phyloP scores from a whole-genome alignment of 2,797 vertebrate genomes.

The Siniperca undulata region DNA sequence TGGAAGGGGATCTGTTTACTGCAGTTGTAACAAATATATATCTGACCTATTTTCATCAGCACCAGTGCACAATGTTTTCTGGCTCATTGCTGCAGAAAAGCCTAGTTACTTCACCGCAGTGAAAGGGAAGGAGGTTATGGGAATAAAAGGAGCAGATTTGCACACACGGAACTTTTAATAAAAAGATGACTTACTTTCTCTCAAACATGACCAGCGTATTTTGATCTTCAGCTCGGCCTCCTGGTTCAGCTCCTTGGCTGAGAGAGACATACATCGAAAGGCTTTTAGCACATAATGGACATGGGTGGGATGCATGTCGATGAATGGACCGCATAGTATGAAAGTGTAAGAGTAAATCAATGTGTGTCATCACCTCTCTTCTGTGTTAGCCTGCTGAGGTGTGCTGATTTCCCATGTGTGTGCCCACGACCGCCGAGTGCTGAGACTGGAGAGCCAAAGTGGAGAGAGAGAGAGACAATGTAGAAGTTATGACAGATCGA shows the following conservation, averaged over 20 bases:
- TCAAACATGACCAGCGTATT: slow-evolving; percentile 80
- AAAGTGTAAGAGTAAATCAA: slow-evolving; percentile 48
- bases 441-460: slow-evolving; percentile 38
- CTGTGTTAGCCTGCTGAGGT: slow-evolving; percentile 38
- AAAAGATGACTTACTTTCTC: slow-evolving; percentile 81
- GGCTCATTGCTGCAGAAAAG: slow-evolving; percentile 66
- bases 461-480: slow-evolving; percentile 2
- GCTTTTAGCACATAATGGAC: slow-evolving; percentile 75
- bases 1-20: slow-evolving; percentile 45
- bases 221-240: slow-evolving; percentile 56
- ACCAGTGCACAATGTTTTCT: slow-evolving; percentile 76
- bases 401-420: slow-evolving; percentile 64
- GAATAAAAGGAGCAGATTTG: slow-evolving; percentile 62
- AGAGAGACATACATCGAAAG: slow-evolving; percentile 70
- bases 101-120: slow-evolving; percentile 50
- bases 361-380: slow-evolving; percentile 76
- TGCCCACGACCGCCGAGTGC: slow-evolving; percentile 63
- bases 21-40: slow-evolving; percentile 61
- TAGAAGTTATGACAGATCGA: slow-evolving; percentile 39
- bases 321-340: slow-evolving; percentile 35
- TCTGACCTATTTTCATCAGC: slow-evolving; percentile 79
- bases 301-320: slow-evolving; percentile 28
- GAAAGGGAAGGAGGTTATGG: slow-evolving; percentile 67
- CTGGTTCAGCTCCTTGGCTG: slow-evolving; percentile 60
- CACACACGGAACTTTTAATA: slow-evolving; percentile 59